A percentile compares a stretch with the other conserved stretches of the same genome.
Evolutionary conservation across 1,140 invertebrate genomes (phyloP).

Genomic region (Idris sp.): DNA sequence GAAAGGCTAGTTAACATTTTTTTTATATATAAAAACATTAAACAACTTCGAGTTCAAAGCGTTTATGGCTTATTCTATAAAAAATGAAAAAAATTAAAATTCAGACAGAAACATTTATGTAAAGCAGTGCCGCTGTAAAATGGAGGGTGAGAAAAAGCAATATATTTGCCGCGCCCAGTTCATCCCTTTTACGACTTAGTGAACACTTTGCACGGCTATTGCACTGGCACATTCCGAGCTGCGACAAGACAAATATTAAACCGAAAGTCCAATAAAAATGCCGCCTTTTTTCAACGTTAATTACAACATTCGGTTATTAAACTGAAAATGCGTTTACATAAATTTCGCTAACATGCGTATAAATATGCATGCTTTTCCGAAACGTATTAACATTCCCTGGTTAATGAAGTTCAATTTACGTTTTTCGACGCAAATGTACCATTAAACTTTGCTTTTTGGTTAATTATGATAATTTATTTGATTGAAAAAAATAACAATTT

Average conservation of each 20-base stretch:
- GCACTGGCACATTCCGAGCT: conserved; percentile 32
- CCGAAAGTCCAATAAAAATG: conserved; percentile 39
- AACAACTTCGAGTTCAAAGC: no score
- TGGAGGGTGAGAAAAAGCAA: conserved; percentile 51
- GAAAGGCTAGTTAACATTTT: no score
- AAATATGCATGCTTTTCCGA: conserved; percentile 7
- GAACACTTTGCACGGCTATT: conserved; percentile 48
- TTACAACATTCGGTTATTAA: no score
- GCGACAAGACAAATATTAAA: conserved; percentile 56
- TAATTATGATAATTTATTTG: conserved; percentile 15
- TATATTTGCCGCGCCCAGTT: conserved; percentile 52
- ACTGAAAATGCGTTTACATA: conserved; percentile 16
- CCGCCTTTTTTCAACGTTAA: not conserved
- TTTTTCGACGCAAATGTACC: not conserved
- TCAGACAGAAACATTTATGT: conserved; percentile 54
- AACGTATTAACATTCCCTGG: conserved; percentile 6
- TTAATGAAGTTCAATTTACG: conserved; percentile 5
- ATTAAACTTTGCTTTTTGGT: conserved; percentile 1
- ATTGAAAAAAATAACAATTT: no score
- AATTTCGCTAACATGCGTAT: conserved; percentile 7
- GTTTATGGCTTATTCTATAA: no score
- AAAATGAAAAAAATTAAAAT: conserved; percentile 31
- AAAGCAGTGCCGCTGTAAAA: conserved; percentile 47
- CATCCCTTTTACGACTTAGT: conserved; percentile 57
- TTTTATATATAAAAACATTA: no score